Percentiles rank a stretch among this genome's conserved stretches.
Evolutionary conservation across 2,797 vertebrate species (phyloP).

Genomic region (Atherinosoma microstoma): DNA sequence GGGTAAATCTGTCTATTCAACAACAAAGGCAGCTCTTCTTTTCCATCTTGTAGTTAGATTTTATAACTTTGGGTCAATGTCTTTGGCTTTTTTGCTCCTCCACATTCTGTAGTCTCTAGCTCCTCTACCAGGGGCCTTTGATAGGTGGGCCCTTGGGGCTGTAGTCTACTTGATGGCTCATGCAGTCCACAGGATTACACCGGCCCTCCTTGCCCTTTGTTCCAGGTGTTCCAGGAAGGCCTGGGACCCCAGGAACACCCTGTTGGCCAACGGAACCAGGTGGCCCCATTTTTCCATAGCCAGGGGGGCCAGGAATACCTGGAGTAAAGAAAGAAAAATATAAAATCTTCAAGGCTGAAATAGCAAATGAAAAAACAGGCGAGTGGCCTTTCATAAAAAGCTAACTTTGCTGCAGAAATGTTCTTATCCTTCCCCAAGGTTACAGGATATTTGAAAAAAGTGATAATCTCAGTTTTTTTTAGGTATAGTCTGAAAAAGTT

Average conservation of each 20-base stretch:
- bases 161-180: conserved; percentile 90
- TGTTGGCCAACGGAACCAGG: conserved; percentile 93
- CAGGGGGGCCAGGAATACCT: conserved; percentile 93
- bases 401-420: neutral
- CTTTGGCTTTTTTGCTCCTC: conserved; percentile 55
- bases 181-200: conserved; percentile 93
- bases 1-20: conserved; percentile 37
- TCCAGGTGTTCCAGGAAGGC: conserved; percentile 86
- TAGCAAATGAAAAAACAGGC: neutral
- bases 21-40: conserved; percentile 40
- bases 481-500: neutral
- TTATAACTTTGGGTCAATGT: conserved; percentile 44
- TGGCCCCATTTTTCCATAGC: conserved; percentile 93
- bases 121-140: conserved; percentile 89
- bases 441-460: neutral
- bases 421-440: neutral
- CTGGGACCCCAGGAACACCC: conserved; percentile 93
- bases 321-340: conserved; percentile 3
- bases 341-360: neutral
- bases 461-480: neutral
- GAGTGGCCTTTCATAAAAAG: neutral
- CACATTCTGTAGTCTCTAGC: conserved; percentile 28
- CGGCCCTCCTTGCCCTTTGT: conserved; percentile 90
- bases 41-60: conserved; percentile 51
- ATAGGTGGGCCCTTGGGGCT: conserved; percentile 87